phyloP scores from a whole-genome alignment of 2,888 invertebrate genomes.

The Drosophila phalerata region DNA sequence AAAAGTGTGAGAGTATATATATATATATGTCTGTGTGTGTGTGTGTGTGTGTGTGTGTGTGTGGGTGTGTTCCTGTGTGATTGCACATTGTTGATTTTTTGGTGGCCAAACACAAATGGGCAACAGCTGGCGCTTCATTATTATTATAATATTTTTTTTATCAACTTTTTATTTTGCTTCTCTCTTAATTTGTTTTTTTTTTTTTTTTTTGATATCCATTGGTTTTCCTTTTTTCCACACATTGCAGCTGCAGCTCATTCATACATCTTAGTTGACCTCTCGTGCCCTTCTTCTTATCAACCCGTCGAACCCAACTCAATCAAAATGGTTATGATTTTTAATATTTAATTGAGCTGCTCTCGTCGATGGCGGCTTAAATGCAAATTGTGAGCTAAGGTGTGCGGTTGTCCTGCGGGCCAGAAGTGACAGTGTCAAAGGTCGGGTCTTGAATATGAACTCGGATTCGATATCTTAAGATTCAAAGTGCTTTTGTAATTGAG shows the following conservation, averaged over 20 bases:
- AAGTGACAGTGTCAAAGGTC: background rate
- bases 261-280: constrained; percentile 49
- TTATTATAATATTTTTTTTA: constrained; percentile 49
- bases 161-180: constrained; percentile 21
- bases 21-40: constrained; percentile 3
- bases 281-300: background rate
- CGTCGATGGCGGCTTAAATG: constrained; percentile 75
- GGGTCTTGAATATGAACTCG: background rate
- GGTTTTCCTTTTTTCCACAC: constrained; percentile 20
- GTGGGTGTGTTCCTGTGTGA: constrained; percentile 35
- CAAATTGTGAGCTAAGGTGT: constrained; percentile 78
- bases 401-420: constrained; percentile 63
- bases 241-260: constrained; percentile 29
- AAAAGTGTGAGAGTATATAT: constrained; percentile 23
- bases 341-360: constrained; percentile 78
- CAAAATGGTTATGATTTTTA: constrained; percentile 71
- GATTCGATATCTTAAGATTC: too few species aligned
- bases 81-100: constrained; percentile 75
- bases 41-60: constrained; percentile 12
- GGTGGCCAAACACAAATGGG: constrained; percentile 69
- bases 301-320: constrained; percentile 19
- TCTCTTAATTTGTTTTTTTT: background rate
- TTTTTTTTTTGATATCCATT: constrained; percentile 25
- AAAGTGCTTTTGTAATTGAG: background rate
- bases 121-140: constrained; percentile 67